Percentiles rank a stretch among this genome's conserved stretches.
These are phyloP conservation scores for Cremastinae sp. DNA, from an alignment of 2,888 invertebrate genomes.

Conservation along the genomic window DNA sequence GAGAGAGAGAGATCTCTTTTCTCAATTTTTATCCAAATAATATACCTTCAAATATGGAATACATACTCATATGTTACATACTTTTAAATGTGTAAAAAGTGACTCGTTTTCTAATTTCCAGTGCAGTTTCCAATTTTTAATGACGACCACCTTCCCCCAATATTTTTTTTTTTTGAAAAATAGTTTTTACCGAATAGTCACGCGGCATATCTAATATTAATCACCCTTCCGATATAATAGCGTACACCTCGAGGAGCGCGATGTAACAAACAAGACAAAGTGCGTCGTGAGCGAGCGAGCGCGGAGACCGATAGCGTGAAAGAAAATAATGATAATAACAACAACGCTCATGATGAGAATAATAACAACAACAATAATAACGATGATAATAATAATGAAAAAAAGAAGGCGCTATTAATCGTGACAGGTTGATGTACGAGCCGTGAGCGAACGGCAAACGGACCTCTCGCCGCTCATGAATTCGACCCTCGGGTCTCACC, in stretches of 20 bases:
- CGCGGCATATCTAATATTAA: conserved; percentile 65
- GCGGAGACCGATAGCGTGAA: conserved; percentile 37
- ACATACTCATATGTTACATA: too few species aligned
- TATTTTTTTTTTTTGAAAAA: too few species aligned
- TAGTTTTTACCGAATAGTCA: too few species aligned
- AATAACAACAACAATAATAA: conserved; percentile 31
- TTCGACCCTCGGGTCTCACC: conserved; percentile 68
- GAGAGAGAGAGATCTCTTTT: too few species aligned
- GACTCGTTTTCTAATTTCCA: too few species aligned
- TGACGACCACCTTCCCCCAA: too few species aligned
- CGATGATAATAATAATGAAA: conserved; percentile 20
- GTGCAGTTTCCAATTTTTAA: too few species aligned
- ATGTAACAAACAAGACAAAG: conserved; percentile 69
- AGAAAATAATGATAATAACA: conserved; percentile 56
- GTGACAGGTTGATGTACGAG: conserved; percentile 77
- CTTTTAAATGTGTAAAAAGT: too few species aligned
- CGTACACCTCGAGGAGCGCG: conserved; percentile 45
- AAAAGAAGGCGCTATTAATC: conserved; percentile 75
- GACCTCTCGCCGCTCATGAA: conserved; percentile 69
- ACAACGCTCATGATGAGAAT: conserved; percentile 27
- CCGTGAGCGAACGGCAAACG: conserved; percentile 65
- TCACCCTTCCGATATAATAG: conserved; percentile 66
- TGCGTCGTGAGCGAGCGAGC: conserved; percentile 66
- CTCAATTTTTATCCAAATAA: too few species aligned
- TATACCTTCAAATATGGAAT: too few species aligned